Evolutionary conservation across 2,888 invertebrate species (phyloP), one percentile per base, ranked within the genome.

Genomic region (Priocnemis perturbator): DNA sequence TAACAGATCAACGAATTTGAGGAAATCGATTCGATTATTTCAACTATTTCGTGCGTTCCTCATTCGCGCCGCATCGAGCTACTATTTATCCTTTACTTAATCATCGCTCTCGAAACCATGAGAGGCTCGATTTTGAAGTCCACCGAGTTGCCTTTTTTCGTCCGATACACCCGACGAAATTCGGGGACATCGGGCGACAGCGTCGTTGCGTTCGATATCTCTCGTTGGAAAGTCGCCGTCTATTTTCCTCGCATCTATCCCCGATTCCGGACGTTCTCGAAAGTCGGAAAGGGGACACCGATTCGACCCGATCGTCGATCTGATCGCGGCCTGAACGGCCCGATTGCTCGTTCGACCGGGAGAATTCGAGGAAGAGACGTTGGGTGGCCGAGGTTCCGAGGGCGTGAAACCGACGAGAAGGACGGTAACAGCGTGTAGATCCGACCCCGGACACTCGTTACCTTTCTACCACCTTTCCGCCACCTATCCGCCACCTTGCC

Each of bases 401-500:
- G 62, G 60, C 66, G 68, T 47, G 47, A 68, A 71, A 60, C 58
- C 64, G 45, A 60, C 55, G 60, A 61, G 23, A 26, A 60, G 63
- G 69, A 66, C 56, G 48, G 69, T 63, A 69, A 66, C 65, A 52
- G 66, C 52, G 69, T 57, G 64, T 73, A 64, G 61, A 60, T 60
- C 60, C 52, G 67, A 67, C 64, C 64, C 69, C 56, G 48, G 63
- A 60, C 67, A 57, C 72, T 69, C 69, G 68, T 69, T 58, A 63
- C 63, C 64, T 59, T 58, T 59, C 63, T 44, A 52, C 55, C 50
- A 44, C 60, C 53, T 65, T 44, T 58, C 47, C 44, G 7, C 23
- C 23, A 14, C 37, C 14, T 11, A 11, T 37, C 37, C 7, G 7
- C 37, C 37, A 37, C 37, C 37, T 37, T 5, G 1, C 11, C 37